Evolutionary conservation across 2,113 vertebrate species (phyloP).

Genomic region (Garra rufa): DNA sequence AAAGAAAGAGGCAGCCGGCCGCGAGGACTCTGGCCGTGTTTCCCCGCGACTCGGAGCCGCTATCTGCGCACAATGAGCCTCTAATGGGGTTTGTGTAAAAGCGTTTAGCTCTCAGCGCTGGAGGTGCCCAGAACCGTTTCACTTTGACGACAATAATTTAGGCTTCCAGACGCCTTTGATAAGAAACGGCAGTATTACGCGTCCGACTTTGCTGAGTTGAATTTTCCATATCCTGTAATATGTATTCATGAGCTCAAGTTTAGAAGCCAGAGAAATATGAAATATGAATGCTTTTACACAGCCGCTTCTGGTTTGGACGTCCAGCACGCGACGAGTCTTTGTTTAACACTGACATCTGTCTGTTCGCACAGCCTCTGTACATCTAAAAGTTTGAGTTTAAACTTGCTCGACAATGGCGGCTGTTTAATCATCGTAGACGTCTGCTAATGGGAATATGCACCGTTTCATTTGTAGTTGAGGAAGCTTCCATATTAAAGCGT

Average conservation of each 20-base stretch:
- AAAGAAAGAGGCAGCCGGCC: slow-evolving; percentile 23
- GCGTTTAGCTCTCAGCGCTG: slow-evolving; percentile 15
- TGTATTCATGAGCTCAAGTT: slow-evolving; percentile 42
- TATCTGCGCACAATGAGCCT: slow-evolving; percentile 33
- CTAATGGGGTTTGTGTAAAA: slow-evolving; percentile 47
- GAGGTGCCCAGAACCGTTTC: slow-evolving; percentile 23
- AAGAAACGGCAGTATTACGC: not conserved
- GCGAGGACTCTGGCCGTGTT: not conserved
- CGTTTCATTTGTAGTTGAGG: not conserved
- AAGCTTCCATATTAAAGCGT: not conserved
- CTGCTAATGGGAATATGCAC: not conserved
- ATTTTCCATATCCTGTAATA: slow-evolving; percentile 24
- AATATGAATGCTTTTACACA: slow-evolving; percentile 28
- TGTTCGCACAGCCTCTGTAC: not conserved
- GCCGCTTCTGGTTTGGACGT: not conserved
- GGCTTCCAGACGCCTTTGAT: not conserved
- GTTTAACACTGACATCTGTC: not conserved
- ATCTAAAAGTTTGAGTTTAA: not conserved
- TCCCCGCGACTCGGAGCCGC: slow-evolving; percentile 31
- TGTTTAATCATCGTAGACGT: not conserved
- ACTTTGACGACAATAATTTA: slow-evolving; percentile 40
- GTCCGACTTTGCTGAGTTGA: slow-evolving; percentile 6
- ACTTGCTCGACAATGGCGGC: not conserved
- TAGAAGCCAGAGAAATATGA: not conserved
- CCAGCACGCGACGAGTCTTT: slow-evolving; percentile 13